Evolutionary conservation across 2,888 invertebrate species (phyloP), one percentile per base, ranked within the genome.

Genomic region (Uloborus plumipes): DNA sequence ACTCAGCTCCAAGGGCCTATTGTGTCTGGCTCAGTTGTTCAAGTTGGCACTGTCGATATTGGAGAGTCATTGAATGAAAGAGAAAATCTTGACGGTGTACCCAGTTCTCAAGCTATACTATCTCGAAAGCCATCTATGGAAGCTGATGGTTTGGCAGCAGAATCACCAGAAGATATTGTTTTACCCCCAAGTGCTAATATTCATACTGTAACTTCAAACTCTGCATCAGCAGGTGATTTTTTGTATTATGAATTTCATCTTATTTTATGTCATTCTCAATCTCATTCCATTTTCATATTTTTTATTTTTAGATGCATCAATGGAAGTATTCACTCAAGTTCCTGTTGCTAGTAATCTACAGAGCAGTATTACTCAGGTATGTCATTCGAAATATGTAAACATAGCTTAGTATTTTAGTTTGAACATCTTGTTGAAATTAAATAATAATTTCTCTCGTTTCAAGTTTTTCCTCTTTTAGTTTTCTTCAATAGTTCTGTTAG

Each of bases 71-170:
- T n/a, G 26, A 64, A 47, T 22, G 58, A 72, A 31, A 50, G 58
- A 59, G 74, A 66, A 31, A n/a, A 20, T n/a, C 66, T 74, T 20
- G 74, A 74, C 13, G 22, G 18, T 26, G 49, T 22, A 61, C 18
- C 26, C 14, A 53, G 31, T n/a, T 61, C 31, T 53, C 67, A 76
- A 14, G 16, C 61, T 13, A 58, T 39, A 31, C 16, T 78, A 22
- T 72, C 79, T 47, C 72, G 79, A 0, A 72, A 79, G 16, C 65
- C 72, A 18, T 79, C 79, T n/a, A 16, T 73, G 22, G 79, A 79
- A 47, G 61, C 79, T 1, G 79, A 79, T 14, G 47, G 47, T 61
- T 47, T 66, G 6, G 49, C 20, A n/a, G 50, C 65, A 55, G 49
- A 58, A 18, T 55, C 58, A n/a, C 59, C 67, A n/a, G 79, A 73